Base-by-base conservation (phyloP, 1,140 invertebrate genomes). In the Melipona quadrifasciata region DNA sequence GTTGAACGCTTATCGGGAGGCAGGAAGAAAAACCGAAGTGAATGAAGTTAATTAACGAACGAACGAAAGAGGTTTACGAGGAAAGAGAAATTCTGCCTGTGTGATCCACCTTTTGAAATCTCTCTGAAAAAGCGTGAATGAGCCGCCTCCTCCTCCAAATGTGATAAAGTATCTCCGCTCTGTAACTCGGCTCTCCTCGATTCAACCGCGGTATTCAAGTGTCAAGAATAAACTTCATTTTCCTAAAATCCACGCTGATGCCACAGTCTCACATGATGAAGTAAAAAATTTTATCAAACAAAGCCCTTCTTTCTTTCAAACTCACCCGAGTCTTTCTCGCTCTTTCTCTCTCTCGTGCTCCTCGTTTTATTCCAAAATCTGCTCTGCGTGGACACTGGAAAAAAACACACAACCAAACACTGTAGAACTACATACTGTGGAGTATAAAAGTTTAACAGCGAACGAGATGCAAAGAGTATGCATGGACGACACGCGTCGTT, bases 181-280 rank as follows among this genome's bases (percentile, higher is more conserved):
- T 53, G 67, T 70, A 67, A 80, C 53, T 31, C 31, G 53, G n/a
- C 51, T 57, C 53, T 70, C 34, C 51, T 24, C 53, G 67, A 80
- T 58, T 80, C 65, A 71, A 19, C 78, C 6, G 19, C 78, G 4
- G 31, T 31, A 71, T 71, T 71, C 67, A 80, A 71, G 53, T 67
- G 78, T 80, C 58, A 80, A 80, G 71, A 80, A 80, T 80, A 71
- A 80, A 80, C 12, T 47, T 55, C 39, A 47, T 6, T 47, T 47
- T 47, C 39, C 39, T 0, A 5, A 39, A 39, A 39, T 39, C 34
- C 12, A 34, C 34, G 47, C 21, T 10, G 65, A 53, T 47, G 47
- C 21, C 34, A 64, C 51, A 21, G 67, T 39, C 65, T 47, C 39
- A 6, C 39, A 6, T 0, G 39, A 47, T 47, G 6, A 16, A 53